These are phyloP conservation scores for Coregonus clupeaformis DNA, from an alignment of 2,113 vertebrate genomes.

Conservation along the genomic window DNA sequence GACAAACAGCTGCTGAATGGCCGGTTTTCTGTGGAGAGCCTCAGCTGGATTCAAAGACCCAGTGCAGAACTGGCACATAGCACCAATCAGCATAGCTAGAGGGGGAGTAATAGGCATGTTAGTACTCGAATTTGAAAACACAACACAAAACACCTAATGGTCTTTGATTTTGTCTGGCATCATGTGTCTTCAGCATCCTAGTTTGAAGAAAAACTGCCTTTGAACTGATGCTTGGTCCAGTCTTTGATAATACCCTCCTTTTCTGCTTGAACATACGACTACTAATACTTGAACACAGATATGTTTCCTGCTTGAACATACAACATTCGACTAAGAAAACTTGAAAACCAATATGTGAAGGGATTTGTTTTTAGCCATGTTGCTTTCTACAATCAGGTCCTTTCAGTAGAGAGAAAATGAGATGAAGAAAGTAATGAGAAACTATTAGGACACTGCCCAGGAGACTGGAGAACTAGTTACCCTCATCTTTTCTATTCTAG, in stretches of 20 bases:
- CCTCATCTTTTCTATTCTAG: constrained; percentile 36
- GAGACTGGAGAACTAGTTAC: constrained; percentile 21
- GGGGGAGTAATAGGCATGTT: constrained; percentile 17
- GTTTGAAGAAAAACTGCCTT: neutral
- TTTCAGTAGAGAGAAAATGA: neutral
- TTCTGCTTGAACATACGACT: neutral
- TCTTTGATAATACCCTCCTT: neutral
- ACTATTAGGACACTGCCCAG: neutral
- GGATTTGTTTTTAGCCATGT: neutral
- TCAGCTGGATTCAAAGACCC: constrained; percentile 53
- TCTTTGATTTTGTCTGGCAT: neutral
- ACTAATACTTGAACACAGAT: no score
- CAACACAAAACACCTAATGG: neutral
- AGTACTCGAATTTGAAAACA: neutral
- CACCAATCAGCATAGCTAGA: constrained; percentile 64
- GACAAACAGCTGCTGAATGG: constrained; percentile 66
- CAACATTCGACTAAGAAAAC: no score
- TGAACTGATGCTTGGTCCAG: neutral
- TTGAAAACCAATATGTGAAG: neutral
- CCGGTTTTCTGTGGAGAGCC: constrained; percentile 34
- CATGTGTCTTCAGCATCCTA: neutral
- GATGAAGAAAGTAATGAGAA: neutral
- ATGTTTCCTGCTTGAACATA: neutral
- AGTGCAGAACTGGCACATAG: constrained; percentile 65
- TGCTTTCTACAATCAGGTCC: neutral